phyloP scores from a whole-genome alignment of 2,113 vertebrate species.

The Neolamprologus longior region DNA sequence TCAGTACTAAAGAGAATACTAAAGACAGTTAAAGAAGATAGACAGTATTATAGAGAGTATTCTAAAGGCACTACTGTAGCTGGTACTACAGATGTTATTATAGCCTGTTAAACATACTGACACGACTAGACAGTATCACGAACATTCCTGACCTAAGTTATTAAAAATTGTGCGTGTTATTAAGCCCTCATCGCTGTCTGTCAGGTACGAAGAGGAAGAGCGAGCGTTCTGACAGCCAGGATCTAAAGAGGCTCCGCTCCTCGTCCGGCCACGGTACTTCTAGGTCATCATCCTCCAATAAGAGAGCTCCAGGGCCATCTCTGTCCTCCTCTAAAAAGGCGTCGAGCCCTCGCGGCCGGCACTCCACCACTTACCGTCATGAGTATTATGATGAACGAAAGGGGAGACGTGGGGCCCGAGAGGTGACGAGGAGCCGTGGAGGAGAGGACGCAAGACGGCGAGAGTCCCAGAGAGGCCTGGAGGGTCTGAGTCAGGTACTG shows the following conservation, averaged over 20 bases:
- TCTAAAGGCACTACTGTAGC: background rate
- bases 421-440: background rate
- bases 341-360: slow-evolving; percentile 44
- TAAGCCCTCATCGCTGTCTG: background rate
- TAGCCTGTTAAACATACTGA: background rate
- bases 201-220: slow-evolving; percentile 93
- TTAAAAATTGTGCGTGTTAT: background rate
- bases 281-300: slow-evolving; percentile 72
- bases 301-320: slow-evolving; percentile 58
- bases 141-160: background rate
- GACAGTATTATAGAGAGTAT: background rate
- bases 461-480: slow-evolving; percentile 24
- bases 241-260: slow-evolving; percentile 82
- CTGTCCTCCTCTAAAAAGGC: slow-evolving; percentile 77
- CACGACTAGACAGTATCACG: background rate
- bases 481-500: slow-evolving; percentile 28
- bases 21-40: background rate
- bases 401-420: slow-evolving; percentile 38
- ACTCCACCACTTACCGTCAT: slow-evolving; percentile 77
- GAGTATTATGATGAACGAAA: slow-evolving; percentile 88
- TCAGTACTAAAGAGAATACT: background rate
- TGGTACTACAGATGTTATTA: background rate
- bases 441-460: background rate
- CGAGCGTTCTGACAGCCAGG: slow-evolving; percentile 78
- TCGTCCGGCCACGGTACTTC: slow-evolving; percentile 77